Percentiles rank a stretch among this genome's conserved stretches.
Conservation (phyloP, 2,113 vertebrate genomes). For the Austrofundulus limnaeus region DNA sequence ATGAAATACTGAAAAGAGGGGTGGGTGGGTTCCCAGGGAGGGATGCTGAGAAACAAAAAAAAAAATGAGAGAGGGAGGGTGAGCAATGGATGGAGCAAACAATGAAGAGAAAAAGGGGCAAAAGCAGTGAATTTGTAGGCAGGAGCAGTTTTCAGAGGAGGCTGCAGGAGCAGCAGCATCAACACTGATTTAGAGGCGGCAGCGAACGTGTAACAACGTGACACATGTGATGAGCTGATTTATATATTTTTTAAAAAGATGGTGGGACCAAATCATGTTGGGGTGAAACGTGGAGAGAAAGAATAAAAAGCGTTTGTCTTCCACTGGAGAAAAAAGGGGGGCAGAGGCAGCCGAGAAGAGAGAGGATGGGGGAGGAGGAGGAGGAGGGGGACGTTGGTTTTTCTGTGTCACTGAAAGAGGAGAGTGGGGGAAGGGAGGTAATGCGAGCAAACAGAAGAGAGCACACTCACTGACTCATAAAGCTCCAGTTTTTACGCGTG, state of each 20-base stretch:
- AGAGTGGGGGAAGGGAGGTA: constrained; percentile 76
- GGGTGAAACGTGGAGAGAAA: constrained; percentile 3
- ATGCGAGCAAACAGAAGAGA: constrained; percentile 65
- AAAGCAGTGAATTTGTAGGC: constrained; percentile 63
- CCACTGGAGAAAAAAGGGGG: constrained; percentile 56
- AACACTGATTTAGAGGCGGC: constrained; percentile 30
- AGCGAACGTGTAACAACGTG: constrained; percentile 23
- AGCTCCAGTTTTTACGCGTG: no score
- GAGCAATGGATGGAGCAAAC: constrained; percentile 53
- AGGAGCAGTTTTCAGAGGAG: constrained; percentile 59
- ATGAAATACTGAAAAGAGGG: constrained; percentile 54
- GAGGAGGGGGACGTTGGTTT: constrained; percentile 68
- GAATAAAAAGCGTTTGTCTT: constrained; percentile 67
- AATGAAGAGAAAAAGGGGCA: constrained; percentile 57
- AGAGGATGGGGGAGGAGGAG: constrained; percentile 39
- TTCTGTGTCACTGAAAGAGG: constrained; percentile 80
- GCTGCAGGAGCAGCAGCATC: constrained; percentile 57
- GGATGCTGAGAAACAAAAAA: constrained; percentile 67
- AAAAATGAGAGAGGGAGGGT: constrained; percentile 49
- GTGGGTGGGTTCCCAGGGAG: constrained; percentile 61
- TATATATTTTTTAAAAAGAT: no score
- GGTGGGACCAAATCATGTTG: constrained; percentile 15
- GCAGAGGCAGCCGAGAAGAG: no score
- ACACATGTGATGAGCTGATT: constrained; percentile 35
- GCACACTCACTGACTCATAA: constrained; percentile 68